Evolutionary conservation across 2,888 invertebrate species (phyloP), one percentile per base, ranked within the genome.

Genomic region (Panzeria rudis): DNA sequence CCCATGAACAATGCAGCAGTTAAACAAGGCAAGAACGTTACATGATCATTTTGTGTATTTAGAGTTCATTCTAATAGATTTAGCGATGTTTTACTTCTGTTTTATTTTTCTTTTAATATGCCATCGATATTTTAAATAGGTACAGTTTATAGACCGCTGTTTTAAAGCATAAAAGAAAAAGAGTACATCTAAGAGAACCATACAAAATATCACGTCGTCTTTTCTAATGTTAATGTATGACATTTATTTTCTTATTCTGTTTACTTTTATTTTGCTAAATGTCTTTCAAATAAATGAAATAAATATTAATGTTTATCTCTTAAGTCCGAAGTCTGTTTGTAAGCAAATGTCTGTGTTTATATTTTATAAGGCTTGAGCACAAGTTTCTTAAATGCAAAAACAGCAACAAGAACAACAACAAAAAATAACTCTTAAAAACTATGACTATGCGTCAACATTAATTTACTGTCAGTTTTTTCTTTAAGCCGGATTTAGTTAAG

Each of bases 401-500:
- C 23, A 47, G 32, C 41, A 79, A 59, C 11, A 61, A 35, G 5
- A 59, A 3, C 8, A 47, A 44, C n/a, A 78, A 23, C 69, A 78
- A 23, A 64, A 50, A 38, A 23, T 20, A 25, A 50, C 50, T 41
- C 59, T 69, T 66, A 72, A 71, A 78, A 85, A 85, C 82, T 85
- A 85, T 82, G 82, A 82, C 85, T 85, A 85, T 85, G 85, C 85
- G 85, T 85, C 90, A 90, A 91, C 90, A 90, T 90, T 90, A 90
- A 91, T 90, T 90, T 90, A 89, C 90, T 90, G 90, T 91, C 90
- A 90, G 91, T 89, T 90, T 89, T 73, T 73, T 38, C 62, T 73
- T 90, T 92, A 91, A 92, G 92, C 92, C 92, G 92, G 92, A 92
- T 92, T 92, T 91, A 91, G 92, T 92, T 92, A 92, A 92, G 92